A percentile compares a stretch with the other conserved stretches of the same genome.
These are phyloP conservation scores for Eidolon dupreanum DNA, from an alignment of 2,797 vertebrate species.

Conservation along the genomic window DNA sequence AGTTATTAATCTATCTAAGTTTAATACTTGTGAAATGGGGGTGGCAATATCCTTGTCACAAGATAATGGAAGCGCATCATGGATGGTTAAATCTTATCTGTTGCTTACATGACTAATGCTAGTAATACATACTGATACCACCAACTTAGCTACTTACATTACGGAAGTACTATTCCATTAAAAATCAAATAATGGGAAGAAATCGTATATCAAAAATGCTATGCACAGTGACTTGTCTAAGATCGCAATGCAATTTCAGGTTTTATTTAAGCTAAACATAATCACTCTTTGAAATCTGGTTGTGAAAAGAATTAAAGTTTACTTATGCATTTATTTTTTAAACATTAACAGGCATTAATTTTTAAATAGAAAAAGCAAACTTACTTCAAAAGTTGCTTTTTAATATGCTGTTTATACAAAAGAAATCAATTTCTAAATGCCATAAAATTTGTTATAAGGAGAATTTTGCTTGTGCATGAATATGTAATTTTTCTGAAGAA, in stretches of 20 bases:
- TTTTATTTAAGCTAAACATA: background rate
- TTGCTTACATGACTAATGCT: background rate
- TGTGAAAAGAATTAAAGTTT: background rate
- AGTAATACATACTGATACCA: background rate
- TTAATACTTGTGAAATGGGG: background rate
- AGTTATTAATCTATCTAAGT: background rate
- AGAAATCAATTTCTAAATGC: background rate
- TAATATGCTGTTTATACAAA: background rate
- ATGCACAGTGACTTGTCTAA: background rate
- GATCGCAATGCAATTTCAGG: background rate
- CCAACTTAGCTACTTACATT: background rate
- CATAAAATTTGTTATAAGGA: background rate
- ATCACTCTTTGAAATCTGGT: background rate
- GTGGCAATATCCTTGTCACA: background rate
- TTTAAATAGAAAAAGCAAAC: background rate
- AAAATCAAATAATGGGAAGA: background rate
- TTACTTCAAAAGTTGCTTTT: background rate
- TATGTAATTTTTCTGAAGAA: background rate
- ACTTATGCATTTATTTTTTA: slow-evolving; percentile 1
- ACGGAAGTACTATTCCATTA: background rate
- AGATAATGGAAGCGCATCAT: background rate
- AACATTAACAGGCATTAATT: background rate
- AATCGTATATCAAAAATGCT: background rate
- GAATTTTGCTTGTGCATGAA: background rate
- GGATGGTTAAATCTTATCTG: background rate